Conservation (phyloP, 1,140 invertebrate genomes). For the Lepeophtheirus salmonis region DNA sequence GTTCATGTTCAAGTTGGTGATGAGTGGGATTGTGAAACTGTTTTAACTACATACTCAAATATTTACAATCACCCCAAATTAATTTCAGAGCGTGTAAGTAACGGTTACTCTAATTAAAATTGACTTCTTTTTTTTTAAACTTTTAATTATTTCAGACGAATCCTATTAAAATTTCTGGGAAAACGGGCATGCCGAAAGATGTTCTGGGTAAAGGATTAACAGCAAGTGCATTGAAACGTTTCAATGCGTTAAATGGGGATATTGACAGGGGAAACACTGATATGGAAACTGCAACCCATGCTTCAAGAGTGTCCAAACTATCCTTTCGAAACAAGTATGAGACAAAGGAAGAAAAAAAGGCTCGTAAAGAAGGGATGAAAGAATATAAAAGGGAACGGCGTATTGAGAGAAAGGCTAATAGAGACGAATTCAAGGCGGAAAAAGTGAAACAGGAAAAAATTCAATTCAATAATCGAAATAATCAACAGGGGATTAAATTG, state of each 20-base stretch:
- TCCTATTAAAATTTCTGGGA: constrained; percentile 43
- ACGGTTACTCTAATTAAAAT: no score
- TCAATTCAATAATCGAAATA: constrained; percentile 47
- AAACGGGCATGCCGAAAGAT: constrained; percentile 45
- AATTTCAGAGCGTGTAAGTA: constrained; percentile 56
- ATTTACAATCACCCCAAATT: constrained; percentile 75
- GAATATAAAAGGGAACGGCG: constrained; percentile 62
- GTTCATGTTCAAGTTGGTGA: constrained; percentile 32
- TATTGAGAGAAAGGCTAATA: constrained; percentile 66
- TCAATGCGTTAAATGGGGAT: constrained; percentile 30
- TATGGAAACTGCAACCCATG: constrained; percentile 36
- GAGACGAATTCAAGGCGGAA: constrained; percentile 66
- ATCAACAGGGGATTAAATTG: constrained; percentile 38
- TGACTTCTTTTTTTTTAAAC: no score
- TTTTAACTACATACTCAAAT: constrained; percentile 71
- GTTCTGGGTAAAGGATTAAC: constrained; percentile 41
- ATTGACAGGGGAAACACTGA: constrained; percentile 29
- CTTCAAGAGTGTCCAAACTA: constrained; percentile 44
- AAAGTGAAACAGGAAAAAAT: constrained; percentile 60
- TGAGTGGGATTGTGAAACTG: constrained; percentile 83
- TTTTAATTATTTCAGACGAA: constrained; percentile 34
- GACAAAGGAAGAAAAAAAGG: constrained; percentile 52
- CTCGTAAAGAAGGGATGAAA: constrained; percentile 58
- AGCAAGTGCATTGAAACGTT: constrained; percentile 41
- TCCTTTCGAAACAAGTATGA: constrained; percentile 61